Percentiles rank a stretch among this genome's conserved stretches.
phyloP scores from a whole-genome alignment of 2,888 invertebrate species.

The Pyrrhopygopsis socrates region DNA sequence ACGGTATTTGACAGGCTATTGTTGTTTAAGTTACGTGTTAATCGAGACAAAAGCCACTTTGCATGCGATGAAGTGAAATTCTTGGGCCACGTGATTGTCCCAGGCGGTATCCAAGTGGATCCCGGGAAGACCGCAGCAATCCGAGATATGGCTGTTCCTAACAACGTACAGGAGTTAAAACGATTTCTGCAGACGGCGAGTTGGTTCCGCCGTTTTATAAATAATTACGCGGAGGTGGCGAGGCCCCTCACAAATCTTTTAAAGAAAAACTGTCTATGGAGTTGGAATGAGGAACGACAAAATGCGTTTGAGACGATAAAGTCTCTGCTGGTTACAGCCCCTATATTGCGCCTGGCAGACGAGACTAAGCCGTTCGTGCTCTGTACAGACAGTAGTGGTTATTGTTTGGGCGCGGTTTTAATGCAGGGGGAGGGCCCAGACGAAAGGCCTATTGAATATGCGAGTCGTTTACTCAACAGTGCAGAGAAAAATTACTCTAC shows the following conservation, averaged over 20 bases:
- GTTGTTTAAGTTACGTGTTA: too few species aligned
- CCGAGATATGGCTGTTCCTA: too few species aligned
- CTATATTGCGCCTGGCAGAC: constrained; percentile 63
- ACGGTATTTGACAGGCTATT: too few species aligned
- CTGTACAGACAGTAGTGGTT: constrained; percentile 54
- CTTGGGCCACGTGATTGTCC: too few species aligned
- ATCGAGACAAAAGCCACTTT: too few species aligned
- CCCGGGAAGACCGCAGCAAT: too few species aligned
- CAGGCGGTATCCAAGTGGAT: too few species aligned
- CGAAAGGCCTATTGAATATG: neutral
- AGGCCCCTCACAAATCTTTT: constrained; percentile 78
- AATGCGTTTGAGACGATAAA: neutral
- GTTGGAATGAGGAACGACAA: constrained; percentile 41
- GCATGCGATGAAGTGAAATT: too few species aligned
- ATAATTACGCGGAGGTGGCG: constrained; percentile 69
- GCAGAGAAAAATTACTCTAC: neutral
- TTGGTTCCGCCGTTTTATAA: too few species aligned
- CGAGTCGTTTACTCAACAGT: neutral
- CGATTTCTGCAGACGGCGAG: too few species aligned
- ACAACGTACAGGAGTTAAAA: too few species aligned
- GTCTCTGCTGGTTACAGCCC: constrained; percentile 45
- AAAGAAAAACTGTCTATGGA: constrained; percentile 81
- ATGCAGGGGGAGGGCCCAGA: constrained; percentile 74
- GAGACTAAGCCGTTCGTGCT: constrained; percentile 39
- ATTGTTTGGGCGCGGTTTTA: constrained; percentile 68